Conservation (phyloP, 2,797 vertebrate genomes). For the Hoplostethus mediterraneus region DNA sequence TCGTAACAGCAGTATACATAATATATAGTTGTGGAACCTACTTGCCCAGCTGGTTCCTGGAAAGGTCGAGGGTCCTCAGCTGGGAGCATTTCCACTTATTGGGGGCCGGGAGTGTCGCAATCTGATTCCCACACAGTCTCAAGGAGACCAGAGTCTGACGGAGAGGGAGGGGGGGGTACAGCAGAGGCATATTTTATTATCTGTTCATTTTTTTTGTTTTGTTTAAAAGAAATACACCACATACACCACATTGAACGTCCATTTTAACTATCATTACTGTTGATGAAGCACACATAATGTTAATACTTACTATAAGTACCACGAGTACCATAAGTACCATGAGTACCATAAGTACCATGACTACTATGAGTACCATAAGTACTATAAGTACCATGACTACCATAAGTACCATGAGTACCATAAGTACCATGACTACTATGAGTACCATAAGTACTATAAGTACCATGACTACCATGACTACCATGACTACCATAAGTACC, state of each 20-base stretch:
- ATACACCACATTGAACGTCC: too few relatives aligned
- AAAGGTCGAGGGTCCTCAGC: constrained; percentile 93
- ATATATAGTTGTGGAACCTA: constrained; percentile 74
- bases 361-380: too few relatives aligned
- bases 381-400: too few relatives aligned
- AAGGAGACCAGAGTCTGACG: constrained; percentile 88
- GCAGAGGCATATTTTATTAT: background rate
- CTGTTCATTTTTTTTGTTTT: background rate
- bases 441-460: too few relatives aligned
- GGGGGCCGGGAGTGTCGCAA: constrained; percentile 85
- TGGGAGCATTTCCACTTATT: constrained; percentile 91
- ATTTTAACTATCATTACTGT: background rate
- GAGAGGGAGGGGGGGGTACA: constrained; percentile 36
- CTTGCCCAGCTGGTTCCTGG: constrained; percentile 95
- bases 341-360: too few relatives aligned
- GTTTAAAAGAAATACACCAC: too few relatives aligned
- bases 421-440: too few relatives aligned
- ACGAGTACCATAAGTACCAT: too few relatives aligned
- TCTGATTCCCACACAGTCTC: constrained; percentile 91
- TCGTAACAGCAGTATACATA: background rate
- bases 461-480: too few relatives aligned
- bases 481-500: too few relatives aligned
- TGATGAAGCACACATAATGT: background rate
- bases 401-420: too few relatives aligned
- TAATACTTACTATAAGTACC: background rate